These are phyloP conservation scores for Omphaloscelis lunosa DNA, from an alignment of 2,888 invertebrate species.

Conservation along the genomic window DNA sequence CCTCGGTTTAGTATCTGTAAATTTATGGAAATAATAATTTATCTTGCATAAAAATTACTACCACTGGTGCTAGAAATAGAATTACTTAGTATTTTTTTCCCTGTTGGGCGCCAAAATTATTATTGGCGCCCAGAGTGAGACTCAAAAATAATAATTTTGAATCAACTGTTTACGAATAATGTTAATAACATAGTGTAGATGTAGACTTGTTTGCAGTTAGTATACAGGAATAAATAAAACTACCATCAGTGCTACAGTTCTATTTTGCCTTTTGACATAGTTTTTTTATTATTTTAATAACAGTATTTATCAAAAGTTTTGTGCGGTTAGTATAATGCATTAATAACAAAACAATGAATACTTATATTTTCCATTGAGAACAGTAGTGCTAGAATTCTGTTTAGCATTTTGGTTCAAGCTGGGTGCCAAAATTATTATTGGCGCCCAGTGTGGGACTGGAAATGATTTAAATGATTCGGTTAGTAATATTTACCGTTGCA, in stretches of 20 bases:
- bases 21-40: neutral
- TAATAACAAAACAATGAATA: no score
- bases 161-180: no score
- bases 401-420: neutral
- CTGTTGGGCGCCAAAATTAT: neutral
- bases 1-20: constrained; percentile 85
- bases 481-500: constrained; percentile 77
- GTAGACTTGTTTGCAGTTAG: no score
- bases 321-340: no score
- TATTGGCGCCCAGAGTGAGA: constrained; percentile 8
- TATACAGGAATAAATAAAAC: no score
- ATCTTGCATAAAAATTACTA: neutral
- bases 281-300: no score
- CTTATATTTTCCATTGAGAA: neutral
- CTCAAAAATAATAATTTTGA: neutral
- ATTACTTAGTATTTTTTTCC: neutral
- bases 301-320: no score
- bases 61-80: neutral
- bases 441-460: neutral
- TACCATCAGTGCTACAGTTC: no score
- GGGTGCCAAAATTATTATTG: neutral
- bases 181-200: no score
- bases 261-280: no score
- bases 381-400: neutral
- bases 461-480: neutral